Evolutionary conservation across 2,113 vertebrate species (phyloP).

Genomic region (Azemiops feae): DNA sequence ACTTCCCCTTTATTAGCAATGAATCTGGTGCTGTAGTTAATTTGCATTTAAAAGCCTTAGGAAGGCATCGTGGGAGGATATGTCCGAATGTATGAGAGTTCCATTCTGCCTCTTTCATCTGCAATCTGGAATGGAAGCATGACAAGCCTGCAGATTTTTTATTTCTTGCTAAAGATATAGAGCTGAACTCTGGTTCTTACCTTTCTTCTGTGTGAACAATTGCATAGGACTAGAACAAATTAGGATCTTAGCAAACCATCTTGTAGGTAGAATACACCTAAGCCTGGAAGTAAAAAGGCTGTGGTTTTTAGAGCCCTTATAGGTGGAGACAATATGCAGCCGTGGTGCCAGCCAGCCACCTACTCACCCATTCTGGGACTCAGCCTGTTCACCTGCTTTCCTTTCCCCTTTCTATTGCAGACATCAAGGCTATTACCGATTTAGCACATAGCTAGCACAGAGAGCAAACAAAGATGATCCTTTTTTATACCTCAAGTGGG

Average conservation of each 20-base stretch:
- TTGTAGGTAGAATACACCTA: background rate
- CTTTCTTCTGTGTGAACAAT: background rate
- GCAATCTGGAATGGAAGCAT: background rate
- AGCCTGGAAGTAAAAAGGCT: background rate
- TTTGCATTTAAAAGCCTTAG: background rate
- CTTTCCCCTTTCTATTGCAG: background rate
- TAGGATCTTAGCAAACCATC: background rate
- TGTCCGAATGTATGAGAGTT: background rate
- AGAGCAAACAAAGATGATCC: background rate
- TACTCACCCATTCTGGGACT: no score
- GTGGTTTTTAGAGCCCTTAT: background rate
- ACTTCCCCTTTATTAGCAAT: background rate
- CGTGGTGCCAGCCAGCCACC: background rate
- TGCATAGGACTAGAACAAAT: background rate
- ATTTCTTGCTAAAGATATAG: background rate
- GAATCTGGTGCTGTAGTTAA: background rate
- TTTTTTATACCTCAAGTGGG: background rate
- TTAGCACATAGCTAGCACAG: background rate
- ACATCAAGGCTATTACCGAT: background rate
- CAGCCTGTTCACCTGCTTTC: no score
- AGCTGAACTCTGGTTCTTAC: background rate
- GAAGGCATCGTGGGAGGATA: background rate
- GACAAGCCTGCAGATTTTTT: background rate
- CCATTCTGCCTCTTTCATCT: background rate
- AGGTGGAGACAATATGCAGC: background rate